Evolutionary conservation across 2,113 vertebrate genomes (phyloP).

Genomic region (Otocyon megalotis): DNA sequence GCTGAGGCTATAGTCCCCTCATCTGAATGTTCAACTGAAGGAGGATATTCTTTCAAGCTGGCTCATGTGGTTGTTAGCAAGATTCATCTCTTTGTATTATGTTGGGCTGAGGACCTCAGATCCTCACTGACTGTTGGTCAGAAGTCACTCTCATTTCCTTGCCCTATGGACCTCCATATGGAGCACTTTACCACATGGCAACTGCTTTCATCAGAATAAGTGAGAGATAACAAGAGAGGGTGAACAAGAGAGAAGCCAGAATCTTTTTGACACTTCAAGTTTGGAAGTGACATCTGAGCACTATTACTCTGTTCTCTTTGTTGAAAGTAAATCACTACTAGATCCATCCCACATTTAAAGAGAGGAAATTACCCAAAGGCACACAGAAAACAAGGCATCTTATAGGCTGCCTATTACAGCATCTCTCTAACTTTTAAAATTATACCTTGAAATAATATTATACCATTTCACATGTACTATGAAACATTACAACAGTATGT

Average conservation of each 20-base stretch:
- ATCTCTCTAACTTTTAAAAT: background rate
- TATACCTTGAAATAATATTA: conserved; percentile 2
- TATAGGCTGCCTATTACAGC: background rate
- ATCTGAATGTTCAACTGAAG: background rate
- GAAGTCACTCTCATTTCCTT: background rate
- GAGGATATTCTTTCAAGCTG: background rate
- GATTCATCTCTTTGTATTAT: background rate
- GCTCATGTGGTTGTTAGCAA: background rate
- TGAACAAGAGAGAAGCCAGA: background rate
- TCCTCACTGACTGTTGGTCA: background rate
- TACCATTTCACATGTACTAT: background rate
- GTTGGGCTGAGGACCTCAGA: background rate
- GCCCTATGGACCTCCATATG: background rate
- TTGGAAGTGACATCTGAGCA: background rate
- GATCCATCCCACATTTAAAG: background rate
- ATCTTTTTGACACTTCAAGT: background rate
- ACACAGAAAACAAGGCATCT: background rate
- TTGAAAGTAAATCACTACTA: background rate
- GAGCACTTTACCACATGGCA: background rate
- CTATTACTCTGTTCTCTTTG: conserved; percentile 9
- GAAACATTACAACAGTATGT: background rate
- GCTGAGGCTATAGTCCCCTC: background rate
- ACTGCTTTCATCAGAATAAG: background rate
- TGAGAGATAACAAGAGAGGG: background rate
- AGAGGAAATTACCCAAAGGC: background rate